Evolutionary conservation across 2,888 invertebrate genomes (phyloP), one percentile per base, ranked within the genome.

Genomic region (Torymus auratus): DNA sequence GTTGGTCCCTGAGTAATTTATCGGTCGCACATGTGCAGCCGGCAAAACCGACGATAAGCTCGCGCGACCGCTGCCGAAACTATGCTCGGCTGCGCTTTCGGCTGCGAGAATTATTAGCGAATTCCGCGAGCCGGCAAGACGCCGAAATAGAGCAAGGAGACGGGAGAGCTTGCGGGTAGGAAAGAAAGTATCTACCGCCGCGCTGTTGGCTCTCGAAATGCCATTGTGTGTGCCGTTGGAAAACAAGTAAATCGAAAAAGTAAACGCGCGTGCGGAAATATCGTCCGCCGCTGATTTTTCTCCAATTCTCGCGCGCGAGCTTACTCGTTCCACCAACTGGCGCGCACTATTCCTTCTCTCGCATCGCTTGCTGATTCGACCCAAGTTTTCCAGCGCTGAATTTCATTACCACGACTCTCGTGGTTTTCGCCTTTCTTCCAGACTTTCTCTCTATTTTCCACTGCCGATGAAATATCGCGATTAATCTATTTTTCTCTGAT

Each of bases 1-100:
- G 69, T 60, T 64, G 12, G 60, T 61, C 53, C 74, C 74, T 60
- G 76, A 73, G 84, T 86, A 87, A 87, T 87, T 87, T 87, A 87
- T 87, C 83, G 86, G 80, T 80, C 85, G 84, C 87, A 86, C 87
- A 86, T 87, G 86, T 86, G 84, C 75, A 53, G 58, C 58, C 23
- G 62, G 78, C 58, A 14, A 68, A 62, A 52, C 67, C 82, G 78
- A 81, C 76, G 81, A 75, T 75, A 83, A 83, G 81, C 80, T 41
- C 41, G 41, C 20, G 20, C 20, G 69, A 15, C 23, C 56, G 13
- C 50, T 13, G 17, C 55, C 64, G 28, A 56, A 65, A 61, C 65
- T 65, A 61, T 2, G 60, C 41, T 41, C 41, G 41, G 41, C 41
- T 41, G 41, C 41, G 41, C 71, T 67, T 67, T 58, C 20, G 64